A percentile compares a stretch with the other conserved stretches of the same genome.
These are phyloP conservation scores for Myzus persicae DNA, from an alignment of 1,140 invertebrate genomes.

Conservation along the genomic window DNA sequence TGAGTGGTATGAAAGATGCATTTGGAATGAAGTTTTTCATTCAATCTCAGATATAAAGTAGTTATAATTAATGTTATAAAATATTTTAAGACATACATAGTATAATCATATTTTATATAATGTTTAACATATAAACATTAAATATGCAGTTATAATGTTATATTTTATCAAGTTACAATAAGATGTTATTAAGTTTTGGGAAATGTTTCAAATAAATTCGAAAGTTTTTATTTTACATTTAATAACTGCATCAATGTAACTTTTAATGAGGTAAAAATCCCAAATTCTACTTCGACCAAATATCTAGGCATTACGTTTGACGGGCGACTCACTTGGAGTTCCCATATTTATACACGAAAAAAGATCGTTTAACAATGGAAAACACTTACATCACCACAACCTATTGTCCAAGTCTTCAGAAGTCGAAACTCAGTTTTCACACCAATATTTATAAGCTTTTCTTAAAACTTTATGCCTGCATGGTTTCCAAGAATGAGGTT, in stretches of 20 bases:
- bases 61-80: not conserved
- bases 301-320: not conserved
- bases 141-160: not conserved
- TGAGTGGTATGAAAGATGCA: not conserved
- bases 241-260: not conserved
- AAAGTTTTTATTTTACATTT: not conserved
- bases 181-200: not conserved
- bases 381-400: not conserved
- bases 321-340: not conserved
- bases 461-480: not conserved
- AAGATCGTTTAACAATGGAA: not conserved
- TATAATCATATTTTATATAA: too few species aligned
- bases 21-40: not conserved
- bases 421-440: not conserved
- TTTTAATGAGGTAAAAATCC: not conserved
- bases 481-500: not conserved
- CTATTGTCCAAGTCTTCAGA: not conserved
- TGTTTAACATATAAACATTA: not conserved
- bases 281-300: not conserved
- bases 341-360: not conserved
- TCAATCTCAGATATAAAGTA: not conserved
- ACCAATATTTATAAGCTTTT: not conserved
- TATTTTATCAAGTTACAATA: not conserved
- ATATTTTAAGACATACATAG: not conserved
- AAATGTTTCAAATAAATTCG: not conserved